Percentiles rank a stretch among this genome's conserved stretches.
phyloP scores from a whole-genome alignment of 2,797 vertebrate genomes.

The Ispidina picta region DNA sequence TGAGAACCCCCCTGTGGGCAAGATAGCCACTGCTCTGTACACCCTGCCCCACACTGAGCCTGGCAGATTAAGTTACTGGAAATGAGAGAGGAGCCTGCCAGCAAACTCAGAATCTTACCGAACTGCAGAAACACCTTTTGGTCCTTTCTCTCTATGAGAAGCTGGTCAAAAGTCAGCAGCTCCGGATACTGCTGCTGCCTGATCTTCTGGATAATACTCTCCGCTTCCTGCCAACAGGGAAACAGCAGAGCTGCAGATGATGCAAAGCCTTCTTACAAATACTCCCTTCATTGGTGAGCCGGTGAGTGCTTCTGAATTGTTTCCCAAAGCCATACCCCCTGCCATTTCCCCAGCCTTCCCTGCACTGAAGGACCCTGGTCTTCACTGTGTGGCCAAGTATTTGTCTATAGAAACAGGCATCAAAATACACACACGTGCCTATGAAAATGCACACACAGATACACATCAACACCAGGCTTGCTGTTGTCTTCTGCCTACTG shows the following conservation, averaged over 20 bases:
- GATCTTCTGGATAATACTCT: slow-evolving; percentile 93
- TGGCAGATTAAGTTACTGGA: background rate
- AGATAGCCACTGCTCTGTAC: background rate
- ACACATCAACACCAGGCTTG: background rate
- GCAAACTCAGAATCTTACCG: slow-evolving; percentile 76
- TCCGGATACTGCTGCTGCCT: slow-evolving; percentile 93
- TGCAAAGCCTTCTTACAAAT: slow-evolving; percentile 16
- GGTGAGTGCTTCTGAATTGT: background rate
- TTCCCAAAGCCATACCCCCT: background rate
- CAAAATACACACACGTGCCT: background rate
- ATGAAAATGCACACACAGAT: background rate
- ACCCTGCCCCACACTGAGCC: background rate
- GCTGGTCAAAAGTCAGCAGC: slow-evolving; percentile 90
- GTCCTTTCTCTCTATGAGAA: slow-evolving; percentile 86
- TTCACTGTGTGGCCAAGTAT: background rate
- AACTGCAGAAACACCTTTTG: slow-evolving; percentile 93
- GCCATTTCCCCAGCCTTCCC: background rate
- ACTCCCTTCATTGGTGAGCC: background rate
- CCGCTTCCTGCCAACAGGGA: slow-evolving; percentile 89
- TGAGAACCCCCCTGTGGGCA: background rate
- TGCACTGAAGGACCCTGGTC: background rate
- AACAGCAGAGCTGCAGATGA: slow-evolving; percentile 31
- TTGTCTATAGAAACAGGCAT: background rate
- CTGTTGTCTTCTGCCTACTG: background rate
- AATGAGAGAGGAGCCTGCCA: background rate